Conservation (phyloP, 2,797 vertebrate species). For the Nannoperca obscura region DNA sequence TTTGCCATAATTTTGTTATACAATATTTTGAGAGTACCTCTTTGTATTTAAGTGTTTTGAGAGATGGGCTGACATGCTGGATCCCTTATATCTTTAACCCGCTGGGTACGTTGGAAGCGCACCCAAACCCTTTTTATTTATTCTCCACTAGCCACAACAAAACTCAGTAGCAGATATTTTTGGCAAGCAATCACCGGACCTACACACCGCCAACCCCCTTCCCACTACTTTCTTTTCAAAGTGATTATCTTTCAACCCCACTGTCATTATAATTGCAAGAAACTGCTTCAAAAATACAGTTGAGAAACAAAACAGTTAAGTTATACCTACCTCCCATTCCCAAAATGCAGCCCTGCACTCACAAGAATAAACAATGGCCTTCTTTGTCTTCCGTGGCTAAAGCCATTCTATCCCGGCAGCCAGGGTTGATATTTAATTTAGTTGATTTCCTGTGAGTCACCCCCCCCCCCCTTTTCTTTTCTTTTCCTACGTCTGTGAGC, state of each 20-base stretch:
- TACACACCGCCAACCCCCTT: slow-evolving; percentile 41
- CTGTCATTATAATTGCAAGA: slow-evolving; percentile 53
- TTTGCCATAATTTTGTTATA: slow-evolving; percentile 85
- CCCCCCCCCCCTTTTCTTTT: neutral
- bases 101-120: slow-evolving; percentile 67
- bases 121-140: slow-evolving; percentile 78
- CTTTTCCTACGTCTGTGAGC: slow-evolving; percentile 72
- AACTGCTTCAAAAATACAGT: slow-evolving; percentile 54
- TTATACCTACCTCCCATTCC: slow-evolving; percentile 46
- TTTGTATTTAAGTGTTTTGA: slow-evolving; percentile 86
- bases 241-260: slow-evolving; percentile 33
- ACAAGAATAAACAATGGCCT: slow-evolving; percentile 82
- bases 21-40: slow-evolving; percentile 84
- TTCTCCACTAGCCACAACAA: slow-evolving; percentile 75
- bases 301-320: slow-evolving; percentile 43
- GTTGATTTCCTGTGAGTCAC: slow-evolving; percentile 77
- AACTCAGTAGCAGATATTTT: slow-evolving; percentile 59
- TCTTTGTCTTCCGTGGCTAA: slow-evolving; percentile 86
- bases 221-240: neutral
- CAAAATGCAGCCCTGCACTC: slow-evolving; percentile 80
- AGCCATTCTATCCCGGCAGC: slow-evolving; percentile 81
- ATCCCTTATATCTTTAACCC: slow-evolving; percentile 65
- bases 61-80: slow-evolving; percentile 81
- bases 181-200: slow-evolving; percentile 74
- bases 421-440: slow-evolving; percentile 83